Conservation (phyloP, 2,113 vertebrate species). For the Centropristis striata region DNA sequence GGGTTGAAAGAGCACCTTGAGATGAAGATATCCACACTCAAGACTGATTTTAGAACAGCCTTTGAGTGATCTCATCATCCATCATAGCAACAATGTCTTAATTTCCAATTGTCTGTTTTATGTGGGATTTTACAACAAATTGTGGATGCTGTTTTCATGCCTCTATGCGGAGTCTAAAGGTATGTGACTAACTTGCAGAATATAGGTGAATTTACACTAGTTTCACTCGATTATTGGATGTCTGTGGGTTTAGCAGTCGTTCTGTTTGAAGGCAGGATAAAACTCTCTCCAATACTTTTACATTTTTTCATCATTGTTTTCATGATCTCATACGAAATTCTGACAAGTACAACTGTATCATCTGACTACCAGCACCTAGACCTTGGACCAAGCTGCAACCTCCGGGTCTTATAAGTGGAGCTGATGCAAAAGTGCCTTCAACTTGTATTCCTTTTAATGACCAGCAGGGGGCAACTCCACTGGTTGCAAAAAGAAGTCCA, state of each 20-base stretch:
- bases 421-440: too few species aligned
- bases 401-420: too few species aligned
- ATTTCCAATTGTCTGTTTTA: background rate
- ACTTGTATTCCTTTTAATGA: too few species aligned
- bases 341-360: background rate
- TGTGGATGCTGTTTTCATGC: background rate
- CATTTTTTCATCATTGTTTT: background rate
- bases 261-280: background rate
- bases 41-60: background rate
- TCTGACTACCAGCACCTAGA: background rate
- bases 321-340: background rate
- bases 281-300: background rate
- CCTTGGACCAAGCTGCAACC: too few species aligned
- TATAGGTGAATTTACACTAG: background rate
- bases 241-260: background rate
- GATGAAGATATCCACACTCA: conserved; percentile 22
- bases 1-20: conserved; percentile 31
- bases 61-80: conserved; percentile 4
- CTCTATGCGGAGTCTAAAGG: conserved; percentile 3
- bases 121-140: background rate
- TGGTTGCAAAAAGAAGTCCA: too few species aligned
- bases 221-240: background rate
- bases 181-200: background rate
- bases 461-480: too few species aligned
- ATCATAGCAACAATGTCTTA: background rate